Evolutionary conservation across 2,797 vertebrate species (phyloP).

Genomic region (Melanitta fusca): DNA sequence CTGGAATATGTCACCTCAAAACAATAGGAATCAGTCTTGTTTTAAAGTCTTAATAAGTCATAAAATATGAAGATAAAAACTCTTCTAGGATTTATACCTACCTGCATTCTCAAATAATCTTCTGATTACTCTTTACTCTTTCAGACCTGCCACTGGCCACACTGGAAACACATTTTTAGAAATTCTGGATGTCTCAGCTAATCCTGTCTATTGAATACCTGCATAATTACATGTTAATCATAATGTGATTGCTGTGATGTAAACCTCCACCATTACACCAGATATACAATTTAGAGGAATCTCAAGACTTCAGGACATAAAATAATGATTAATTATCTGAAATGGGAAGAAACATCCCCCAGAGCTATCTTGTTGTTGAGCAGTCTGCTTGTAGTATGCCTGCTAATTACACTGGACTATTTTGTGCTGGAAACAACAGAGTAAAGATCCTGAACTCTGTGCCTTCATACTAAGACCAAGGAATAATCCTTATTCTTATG

Average conservation of each 20-base stretch:
- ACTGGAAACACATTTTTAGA: background rate
- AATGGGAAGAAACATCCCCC: background rate
- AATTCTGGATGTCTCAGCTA: background rate
- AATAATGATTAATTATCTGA: background rate
- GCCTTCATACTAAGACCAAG: background rate
- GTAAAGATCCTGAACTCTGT: background rate
- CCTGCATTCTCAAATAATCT: background rate
- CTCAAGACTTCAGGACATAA: slow-evolving; percentile 2
- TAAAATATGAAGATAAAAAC: background rate
- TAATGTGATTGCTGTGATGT: background rate
- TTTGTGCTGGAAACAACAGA: background rate
- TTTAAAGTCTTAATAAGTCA: background rate
- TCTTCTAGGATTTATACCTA: background rate
- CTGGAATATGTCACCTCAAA: background rate
- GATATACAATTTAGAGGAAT: slow-evolving; percentile 5
- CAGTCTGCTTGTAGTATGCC: background rate
- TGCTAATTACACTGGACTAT: background rate
- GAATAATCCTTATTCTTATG: slow-evolving; percentile 6
- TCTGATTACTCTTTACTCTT: background rate
- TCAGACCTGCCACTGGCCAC: background rate
- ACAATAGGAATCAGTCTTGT: background rate
- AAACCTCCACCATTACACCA: background rate
- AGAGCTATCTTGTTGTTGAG: background rate
- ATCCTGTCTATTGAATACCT: background rate
- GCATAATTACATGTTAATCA: background rate